These are phyloP conservation scores for Tetragonula clypearis DNA, from an alignment of 1,140 invertebrate species.

Conservation along the genomic window DNA sequence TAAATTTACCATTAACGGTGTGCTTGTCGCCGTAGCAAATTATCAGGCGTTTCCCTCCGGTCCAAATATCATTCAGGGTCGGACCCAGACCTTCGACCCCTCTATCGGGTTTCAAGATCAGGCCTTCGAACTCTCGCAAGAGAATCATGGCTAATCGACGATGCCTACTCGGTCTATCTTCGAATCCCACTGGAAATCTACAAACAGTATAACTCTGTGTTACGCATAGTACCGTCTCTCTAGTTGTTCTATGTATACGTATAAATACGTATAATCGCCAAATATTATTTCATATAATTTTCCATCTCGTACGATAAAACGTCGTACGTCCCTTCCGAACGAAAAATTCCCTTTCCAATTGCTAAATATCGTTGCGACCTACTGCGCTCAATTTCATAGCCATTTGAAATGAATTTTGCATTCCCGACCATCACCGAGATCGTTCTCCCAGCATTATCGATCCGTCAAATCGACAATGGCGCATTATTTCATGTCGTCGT, in stretches of 20 bases:
- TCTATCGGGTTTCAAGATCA: slow-evolving; percentile 81
- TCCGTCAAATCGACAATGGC: background rate
- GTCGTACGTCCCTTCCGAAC: background rate
- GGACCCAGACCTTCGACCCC: slow-evolving; percentile 80
- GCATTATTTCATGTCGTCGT: background rate
- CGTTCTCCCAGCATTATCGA: slow-evolving; percentile 4
- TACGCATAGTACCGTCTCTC: background rate
- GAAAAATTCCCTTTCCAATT: background rate
- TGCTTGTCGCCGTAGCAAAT: slow-evolving; percentile 85
- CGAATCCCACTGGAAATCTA: slow-evolving; percentile 87
- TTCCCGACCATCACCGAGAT: background rate
- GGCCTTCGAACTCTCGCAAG: slow-evolving; percentile 84
- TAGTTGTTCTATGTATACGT: background rate
- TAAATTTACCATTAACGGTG: slow-evolving; percentile 81
- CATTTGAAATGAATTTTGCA: background rate
- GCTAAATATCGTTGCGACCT: background rate
- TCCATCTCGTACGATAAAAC: no score
- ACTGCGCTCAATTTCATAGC: background rate
- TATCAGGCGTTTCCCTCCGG: slow-evolving; percentile 84
- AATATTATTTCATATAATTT: background rate
- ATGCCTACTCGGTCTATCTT: slow-evolving; percentile 83
- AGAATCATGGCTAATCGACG: slow-evolving; percentile 83
- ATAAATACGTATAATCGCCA: background rate
- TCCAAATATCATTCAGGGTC: slow-evolving; percentile 85
- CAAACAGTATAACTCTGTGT: background rate